These are phyloP conservation scores for Piprites chloris DNA, from an alignment of 2,113 vertebrate genomes.

Conservation along the genomic window DNA sequence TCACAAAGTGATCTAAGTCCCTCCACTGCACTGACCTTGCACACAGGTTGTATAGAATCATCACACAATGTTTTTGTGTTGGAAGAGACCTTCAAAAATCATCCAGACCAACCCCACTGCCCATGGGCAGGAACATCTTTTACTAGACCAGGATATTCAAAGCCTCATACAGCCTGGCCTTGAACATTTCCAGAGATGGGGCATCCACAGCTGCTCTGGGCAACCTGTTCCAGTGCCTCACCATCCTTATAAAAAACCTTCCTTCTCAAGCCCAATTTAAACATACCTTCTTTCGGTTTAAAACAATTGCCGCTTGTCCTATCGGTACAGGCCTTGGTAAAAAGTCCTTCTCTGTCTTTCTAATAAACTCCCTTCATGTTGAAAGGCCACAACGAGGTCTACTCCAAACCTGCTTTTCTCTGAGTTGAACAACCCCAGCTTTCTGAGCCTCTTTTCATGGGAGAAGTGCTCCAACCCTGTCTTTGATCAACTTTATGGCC, in stretches of 20 bases:
- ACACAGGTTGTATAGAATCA: accelerated
- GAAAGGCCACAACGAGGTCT: not conserved
- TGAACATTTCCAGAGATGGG: not conserved
- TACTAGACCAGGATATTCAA: not conserved
- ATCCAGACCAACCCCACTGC: not conserved
- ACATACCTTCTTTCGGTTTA: not conserved
- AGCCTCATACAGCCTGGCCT: not conserved
- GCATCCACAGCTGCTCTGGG: not conserved
- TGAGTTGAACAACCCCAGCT: not conserved
- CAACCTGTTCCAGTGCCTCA: not conserved
- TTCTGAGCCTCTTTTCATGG: not conserved
- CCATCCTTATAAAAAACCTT: not conserved
- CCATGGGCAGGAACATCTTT: not conserved
- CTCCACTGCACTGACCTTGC: not conserved
- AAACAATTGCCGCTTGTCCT: not conserved
- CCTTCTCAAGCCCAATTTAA: not conserved
- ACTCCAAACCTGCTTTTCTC: not conserved
- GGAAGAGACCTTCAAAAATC: not conserved
- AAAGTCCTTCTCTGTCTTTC: not conserved
- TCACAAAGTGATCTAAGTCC: not conserved
- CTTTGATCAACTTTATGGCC: not conserved
- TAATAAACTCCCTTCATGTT: not conserved
- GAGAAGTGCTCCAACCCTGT: not conserved
- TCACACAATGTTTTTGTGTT: not conserved
- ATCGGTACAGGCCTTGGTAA: not conserved